phyloP scores from a whole-genome alignment of 1,140 invertebrate genomes.

The Cydia strobilella region DNA sequence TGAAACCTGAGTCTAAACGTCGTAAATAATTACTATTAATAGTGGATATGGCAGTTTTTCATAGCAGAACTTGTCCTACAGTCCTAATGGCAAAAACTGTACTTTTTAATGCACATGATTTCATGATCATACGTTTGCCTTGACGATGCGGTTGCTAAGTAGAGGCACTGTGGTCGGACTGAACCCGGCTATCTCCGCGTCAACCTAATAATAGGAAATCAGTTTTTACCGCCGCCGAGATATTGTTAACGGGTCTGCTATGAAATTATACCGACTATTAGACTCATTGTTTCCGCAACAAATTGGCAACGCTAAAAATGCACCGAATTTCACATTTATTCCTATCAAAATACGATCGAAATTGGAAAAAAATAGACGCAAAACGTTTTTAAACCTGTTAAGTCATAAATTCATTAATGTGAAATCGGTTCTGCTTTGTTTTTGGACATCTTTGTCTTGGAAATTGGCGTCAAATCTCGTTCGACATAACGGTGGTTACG shows the following conservation, averaged over 20 bases:
- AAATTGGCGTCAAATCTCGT: slow-evolving; percentile 61
- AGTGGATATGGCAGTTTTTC: no score
- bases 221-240: slow-evolving; percentile 64
- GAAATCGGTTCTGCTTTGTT: slow-evolving; percentile 75
- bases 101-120: no score
- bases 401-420: slow-evolving; percentile 64
- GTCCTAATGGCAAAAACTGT: not conserved
- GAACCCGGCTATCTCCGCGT: slow-evolving; percentile 52
- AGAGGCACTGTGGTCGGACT: not conserved
- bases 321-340: not conserved
- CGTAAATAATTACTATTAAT: no score
- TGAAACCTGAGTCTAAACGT: no score
- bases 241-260: slow-evolving; percentile 72
- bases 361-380: not conserved
- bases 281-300: slow-evolving; percentile 62
- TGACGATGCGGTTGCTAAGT: no score
- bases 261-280: slow-evolving; percentile 70
- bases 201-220: slow-evolving; percentile 61
- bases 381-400: slow-evolving; percentile 49
- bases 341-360: not conserved
- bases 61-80: no score
- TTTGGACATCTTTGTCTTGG: slow-evolving; percentile 74
- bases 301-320: slow-evolving; percentile 42
- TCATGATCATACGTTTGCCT: not conserved
- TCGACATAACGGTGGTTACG: slow-evolving; percentile 54